Conservation (phyloP, 2,888 invertebrate genomes). For the Liodrosophila aerea region DNA sequence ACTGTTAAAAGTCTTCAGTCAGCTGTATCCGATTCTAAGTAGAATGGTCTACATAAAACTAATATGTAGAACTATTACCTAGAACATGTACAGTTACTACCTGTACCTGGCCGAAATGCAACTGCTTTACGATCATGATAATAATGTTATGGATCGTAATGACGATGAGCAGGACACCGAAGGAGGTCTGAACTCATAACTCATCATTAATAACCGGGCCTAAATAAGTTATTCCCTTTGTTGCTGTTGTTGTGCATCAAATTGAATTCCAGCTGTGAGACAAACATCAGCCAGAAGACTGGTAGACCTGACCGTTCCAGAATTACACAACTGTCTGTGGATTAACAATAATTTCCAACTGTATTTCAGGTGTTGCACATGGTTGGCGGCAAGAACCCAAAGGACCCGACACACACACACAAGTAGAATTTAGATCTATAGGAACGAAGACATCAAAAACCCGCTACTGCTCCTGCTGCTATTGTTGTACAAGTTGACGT, state of each 20-base stretch:
- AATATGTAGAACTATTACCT: too few species aligned
- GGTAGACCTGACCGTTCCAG: slow-evolving; percentile 14
- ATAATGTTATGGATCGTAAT: slow-evolving; percentile 23
- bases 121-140: slow-evolving; percentile 26
- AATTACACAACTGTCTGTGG: slow-evolving; percentile 42
- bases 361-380: slow-evolving; percentile 58
- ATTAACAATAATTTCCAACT: slow-evolving; percentile 26
- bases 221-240: slow-evolving; percentile 69
- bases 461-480: neutral
- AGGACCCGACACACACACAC: slow-evolving; percentile 37
- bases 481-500: slow-evolving; percentile 31
- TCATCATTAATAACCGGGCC: slow-evolving; percentile 77
- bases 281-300: neutral
- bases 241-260: slow-evolving; percentile 71
- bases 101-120: too few species aligned
- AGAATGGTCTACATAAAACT: too few species aligned
- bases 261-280: slow-evolving; percentile 74
- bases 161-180: slow-evolving; percentile 45
- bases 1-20: too few species aligned
- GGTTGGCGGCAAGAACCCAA: slow-evolving; percentile 54
- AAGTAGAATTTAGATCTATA: too few species aligned
- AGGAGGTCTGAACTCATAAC: slow-evolving; percentile 73
- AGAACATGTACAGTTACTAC: too few species aligned
- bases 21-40: too few species aligned
- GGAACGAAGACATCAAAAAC: slow-evolving; percentile 61